phyloP scores from a whole-genome alignment of 2,113 vertebrate genomes.

The Rhea americana region DNA sequence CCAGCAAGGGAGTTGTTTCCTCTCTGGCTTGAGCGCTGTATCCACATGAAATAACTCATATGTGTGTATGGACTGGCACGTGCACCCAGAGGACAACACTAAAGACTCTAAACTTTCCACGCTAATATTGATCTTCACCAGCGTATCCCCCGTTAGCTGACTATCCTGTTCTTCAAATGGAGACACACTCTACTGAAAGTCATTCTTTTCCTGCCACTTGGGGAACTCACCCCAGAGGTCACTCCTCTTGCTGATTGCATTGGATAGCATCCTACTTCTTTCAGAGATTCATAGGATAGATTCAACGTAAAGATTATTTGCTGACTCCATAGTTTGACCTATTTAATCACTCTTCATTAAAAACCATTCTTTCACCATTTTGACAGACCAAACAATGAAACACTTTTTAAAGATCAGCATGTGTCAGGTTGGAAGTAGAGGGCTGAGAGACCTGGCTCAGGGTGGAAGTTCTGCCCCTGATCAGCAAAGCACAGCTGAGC shows the following conservation, averaged over 20 bases:
- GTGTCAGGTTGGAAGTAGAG: background rate
- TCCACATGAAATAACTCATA: background rate
- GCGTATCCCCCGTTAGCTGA: background rate
- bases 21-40: background rate
- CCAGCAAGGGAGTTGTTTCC: background rate
- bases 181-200: background rate
- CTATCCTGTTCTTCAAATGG: background rate
- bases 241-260: background rate
- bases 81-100: background rate
- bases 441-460: background rate
- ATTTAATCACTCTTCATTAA: background rate
- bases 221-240: background rate
- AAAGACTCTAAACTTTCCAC: background rate
- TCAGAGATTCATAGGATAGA: background rate
- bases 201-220: background rate
- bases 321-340: background rate
- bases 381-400: background rate
- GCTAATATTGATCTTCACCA: background rate
- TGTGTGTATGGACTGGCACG: background rate
- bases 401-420: too few species aligned
- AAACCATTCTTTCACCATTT: background rate
- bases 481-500: background rate
- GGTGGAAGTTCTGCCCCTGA: background rate
- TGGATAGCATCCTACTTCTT: background rate
- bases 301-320: background rate